Conservation (phyloP, 1,140 invertebrate genomes). For the Ceratina calcarata region DNA sequence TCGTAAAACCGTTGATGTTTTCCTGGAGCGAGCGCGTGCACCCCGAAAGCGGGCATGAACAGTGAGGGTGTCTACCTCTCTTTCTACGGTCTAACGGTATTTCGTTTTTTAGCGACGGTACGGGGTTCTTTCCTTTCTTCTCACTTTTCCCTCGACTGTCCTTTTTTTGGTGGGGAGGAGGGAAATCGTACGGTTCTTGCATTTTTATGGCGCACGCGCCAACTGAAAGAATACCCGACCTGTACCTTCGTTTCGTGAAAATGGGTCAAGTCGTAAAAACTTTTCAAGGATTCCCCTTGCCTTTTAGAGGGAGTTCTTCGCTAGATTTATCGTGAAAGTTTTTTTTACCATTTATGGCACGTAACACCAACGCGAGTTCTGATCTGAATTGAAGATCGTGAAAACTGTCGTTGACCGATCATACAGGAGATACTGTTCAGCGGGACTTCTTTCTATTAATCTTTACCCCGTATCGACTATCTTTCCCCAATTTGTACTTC, state of each 20-base stretch:
- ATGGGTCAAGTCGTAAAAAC: constrained; percentile 56
- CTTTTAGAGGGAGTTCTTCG: neutral
- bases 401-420: too few relatives aligned
- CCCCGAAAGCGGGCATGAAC: neutral
- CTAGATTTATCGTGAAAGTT: neutral
- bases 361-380: neutral
- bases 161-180: neutral
- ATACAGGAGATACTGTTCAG: too few relatives aligned
- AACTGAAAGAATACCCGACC: neutral
- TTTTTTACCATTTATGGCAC: constrained; percentile 30
- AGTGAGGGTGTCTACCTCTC: constrained; percentile 14
- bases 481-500: neutral
- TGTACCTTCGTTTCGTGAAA: constrained; percentile 38
- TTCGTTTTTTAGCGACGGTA: constrained; percentile 33
- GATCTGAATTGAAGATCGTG: too few relatives aligned
- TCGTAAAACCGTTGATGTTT: constrained; percentile 41
- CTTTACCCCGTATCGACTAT: neutral
- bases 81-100: constrained; percentile 24
- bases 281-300: constrained; percentile 31
- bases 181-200: constrained; percentile 51
- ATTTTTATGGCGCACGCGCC: constrained; percentile 52
- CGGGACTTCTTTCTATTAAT: too few relatives aligned
- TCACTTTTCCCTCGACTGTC: constrained; percentile 13
- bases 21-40: neutral
- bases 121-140: constrained; percentile 26